phyloP scores from a whole-genome alignment of 2,888 invertebrate species.

The Uropetala carovei region DNA sequence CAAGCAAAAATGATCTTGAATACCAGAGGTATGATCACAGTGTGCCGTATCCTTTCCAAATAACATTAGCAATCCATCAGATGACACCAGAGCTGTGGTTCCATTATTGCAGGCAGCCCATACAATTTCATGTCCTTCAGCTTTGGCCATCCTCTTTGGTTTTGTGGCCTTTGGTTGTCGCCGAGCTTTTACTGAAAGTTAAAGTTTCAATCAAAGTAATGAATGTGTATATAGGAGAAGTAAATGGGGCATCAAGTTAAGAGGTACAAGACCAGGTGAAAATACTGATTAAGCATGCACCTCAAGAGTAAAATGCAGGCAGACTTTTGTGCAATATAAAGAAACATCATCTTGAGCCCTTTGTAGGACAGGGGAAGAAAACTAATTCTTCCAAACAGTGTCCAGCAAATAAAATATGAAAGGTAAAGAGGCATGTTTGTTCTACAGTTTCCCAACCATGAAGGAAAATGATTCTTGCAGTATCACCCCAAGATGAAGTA shows the following conservation, averaged over 20 bases:
- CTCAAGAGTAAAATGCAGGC: no score
- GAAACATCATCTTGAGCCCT: no score
- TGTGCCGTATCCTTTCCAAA: conserved; percentile 96
- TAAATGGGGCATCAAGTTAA: not conserved
- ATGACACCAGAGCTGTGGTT: conserved; percentile 93
- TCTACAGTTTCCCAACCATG: no score
- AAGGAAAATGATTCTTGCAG: no score
- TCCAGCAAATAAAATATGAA: no score
- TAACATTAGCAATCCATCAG: conserved; percentile 93
- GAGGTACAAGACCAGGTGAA: not conserved
- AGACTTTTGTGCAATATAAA: no score
- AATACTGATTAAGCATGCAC: no score
- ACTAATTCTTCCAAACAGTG: no score
- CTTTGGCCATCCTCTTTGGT: conserved; percentile 93
- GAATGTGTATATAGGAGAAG: not conserved
- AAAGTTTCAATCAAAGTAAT: not conserved
- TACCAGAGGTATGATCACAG: conserved; percentile 83
- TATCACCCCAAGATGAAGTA: no score
- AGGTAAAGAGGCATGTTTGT: no score
- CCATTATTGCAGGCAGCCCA: conserved; percentile 96
- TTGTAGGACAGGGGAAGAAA: no score
- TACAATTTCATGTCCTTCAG: conserved; percentile 89
- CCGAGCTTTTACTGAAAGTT: conserved; percentile 78
- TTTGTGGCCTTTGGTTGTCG: conserved; percentile 93
- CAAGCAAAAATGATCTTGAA: not conserved